Percentiles rank a stretch among this genome's conserved stretches.
These are phyloP conservation scores for Brachyptera risi DNA, from an alignment of 2,888 invertebrate species.

Conservation along the genomic window DNA sequence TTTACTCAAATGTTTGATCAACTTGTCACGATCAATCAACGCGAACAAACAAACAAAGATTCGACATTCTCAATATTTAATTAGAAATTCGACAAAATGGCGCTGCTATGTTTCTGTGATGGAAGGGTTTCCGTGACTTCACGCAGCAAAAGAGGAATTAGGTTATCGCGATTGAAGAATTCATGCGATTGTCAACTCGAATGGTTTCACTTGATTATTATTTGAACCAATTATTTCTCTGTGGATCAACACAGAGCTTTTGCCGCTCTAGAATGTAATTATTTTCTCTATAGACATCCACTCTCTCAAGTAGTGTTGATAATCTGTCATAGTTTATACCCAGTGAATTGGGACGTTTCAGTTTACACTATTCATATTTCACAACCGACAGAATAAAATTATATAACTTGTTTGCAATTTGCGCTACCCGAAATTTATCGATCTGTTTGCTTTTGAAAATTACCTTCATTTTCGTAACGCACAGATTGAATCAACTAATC, in stretches of 20 bases:
- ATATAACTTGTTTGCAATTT: too few species aligned
- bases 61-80: conserved; percentile 14
- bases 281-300: too few species aligned
- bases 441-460: too few species aligned
- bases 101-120: background rate
- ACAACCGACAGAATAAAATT: too few species aligned
- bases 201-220: background rate
- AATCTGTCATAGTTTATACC: too few species aligned
- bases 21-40: conserved; percentile 18
- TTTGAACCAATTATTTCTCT: background rate
- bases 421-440: too few species aligned
- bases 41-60: conserved; percentile 15
- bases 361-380: too few species aligned
- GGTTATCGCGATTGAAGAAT: background rate
- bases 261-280: too few species aligned
- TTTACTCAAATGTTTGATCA: background rate
- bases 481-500: too few species aligned
- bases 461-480: too few species aligned
- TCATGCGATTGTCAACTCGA: background rate
- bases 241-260: background rate
- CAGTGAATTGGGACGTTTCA: too few species aligned
- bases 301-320: too few species aligned
- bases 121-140: background rate
- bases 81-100: background rate
- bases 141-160: background rate